phyloP scores from a whole-genome alignment of 2,797 vertebrate genomes.

The Synaphobranchus kaupii region DNA sequence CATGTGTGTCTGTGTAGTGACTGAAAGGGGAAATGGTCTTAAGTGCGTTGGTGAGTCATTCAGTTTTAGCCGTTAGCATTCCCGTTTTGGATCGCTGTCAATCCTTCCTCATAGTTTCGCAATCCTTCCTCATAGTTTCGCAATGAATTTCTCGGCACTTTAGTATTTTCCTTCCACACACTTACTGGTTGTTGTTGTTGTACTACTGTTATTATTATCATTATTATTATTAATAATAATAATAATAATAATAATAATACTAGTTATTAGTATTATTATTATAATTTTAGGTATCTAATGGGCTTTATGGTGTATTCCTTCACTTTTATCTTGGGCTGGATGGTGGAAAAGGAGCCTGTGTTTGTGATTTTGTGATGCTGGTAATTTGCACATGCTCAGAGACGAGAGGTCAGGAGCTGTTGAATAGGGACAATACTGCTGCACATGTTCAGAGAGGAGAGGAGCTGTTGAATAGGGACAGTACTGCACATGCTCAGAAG shows the following conservation, averaged over 20 bases:
- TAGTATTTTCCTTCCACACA: not conserved
- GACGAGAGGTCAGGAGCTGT: not conserved
- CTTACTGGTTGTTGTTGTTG: not conserved
- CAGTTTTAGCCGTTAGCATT: not conserved
- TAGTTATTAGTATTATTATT: no score
- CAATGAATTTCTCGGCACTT: no score
- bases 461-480: not conserved
- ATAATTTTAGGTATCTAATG: not conserved
- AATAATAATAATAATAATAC: no score
- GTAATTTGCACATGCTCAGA: not conserved
- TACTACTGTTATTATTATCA: not conserved
- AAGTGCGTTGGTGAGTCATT: not conserved
- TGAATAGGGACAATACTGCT: not conserved
- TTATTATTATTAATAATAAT: not conserved
- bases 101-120: not conserved
- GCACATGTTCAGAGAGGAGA: not conserved
- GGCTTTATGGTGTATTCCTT: not conserved
- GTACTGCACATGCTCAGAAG: not conserved
- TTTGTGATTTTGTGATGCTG: not conserved
- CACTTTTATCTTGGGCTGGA: not conserved
- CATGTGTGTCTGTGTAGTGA: not conserved
- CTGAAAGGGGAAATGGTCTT: constrained; percentile 7
- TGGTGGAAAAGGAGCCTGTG: not conserved
- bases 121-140: not conserved
- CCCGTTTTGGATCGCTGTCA: not conserved